phyloP scores from a whole-genome alignment of 2,113 vertebrate genomes.

The Lasiurus borealis region DNA sequence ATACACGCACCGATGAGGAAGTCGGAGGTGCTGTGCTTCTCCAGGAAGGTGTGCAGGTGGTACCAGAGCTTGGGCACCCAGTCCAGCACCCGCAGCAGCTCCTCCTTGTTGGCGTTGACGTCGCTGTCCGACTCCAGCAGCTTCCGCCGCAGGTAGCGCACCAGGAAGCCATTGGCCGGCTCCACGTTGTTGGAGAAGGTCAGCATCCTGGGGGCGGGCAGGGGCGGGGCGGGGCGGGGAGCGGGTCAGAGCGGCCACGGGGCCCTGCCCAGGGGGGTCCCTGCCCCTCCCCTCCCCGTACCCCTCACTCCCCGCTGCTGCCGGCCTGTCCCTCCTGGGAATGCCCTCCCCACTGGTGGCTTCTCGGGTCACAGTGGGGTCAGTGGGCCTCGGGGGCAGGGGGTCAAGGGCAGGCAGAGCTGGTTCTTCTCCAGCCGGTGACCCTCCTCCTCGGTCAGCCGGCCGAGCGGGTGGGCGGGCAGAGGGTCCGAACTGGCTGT shows the following conservation, averaged over 20 bases:
- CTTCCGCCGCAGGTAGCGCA: conserved; percentile 96
- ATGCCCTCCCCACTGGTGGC: not conserved
- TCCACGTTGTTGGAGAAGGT: conserved; percentile 98
- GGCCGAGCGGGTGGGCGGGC: too few species aligned
- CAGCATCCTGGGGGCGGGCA: conserved; percentile 91
- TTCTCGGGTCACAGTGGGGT: not conserved
- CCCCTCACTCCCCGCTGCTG: too few species aligned
- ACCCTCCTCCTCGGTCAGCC: too few species aligned
- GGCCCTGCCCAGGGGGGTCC: not conserved
- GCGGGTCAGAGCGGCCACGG: not conserved
- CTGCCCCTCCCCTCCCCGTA: not conserved
- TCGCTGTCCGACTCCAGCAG: conserved; percentile 92
- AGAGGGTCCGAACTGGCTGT: too few species aligned
- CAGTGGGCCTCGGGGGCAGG: not conserved
- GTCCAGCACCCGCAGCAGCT: conserved; percentile 93
- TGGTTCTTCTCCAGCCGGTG: too few species aligned
- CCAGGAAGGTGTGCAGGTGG: conserved; percentile 97
- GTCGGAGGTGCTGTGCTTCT: conserved; percentile 98
- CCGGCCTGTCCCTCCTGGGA: not conserved
- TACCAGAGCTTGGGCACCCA: conserved; percentile 99
- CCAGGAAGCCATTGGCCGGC: conserved; percentile 95
- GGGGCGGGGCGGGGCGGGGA: accelerated
- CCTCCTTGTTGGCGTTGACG: conserved; percentile 88
- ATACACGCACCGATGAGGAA: conserved; percentile 95
- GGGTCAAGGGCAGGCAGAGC: not conserved